Evolutionary conservation across 2,888 invertebrate species (phyloP), one percentile per base, ranked within the genome.

Genomic region (Sepioteuthis lessoniana): DNA sequence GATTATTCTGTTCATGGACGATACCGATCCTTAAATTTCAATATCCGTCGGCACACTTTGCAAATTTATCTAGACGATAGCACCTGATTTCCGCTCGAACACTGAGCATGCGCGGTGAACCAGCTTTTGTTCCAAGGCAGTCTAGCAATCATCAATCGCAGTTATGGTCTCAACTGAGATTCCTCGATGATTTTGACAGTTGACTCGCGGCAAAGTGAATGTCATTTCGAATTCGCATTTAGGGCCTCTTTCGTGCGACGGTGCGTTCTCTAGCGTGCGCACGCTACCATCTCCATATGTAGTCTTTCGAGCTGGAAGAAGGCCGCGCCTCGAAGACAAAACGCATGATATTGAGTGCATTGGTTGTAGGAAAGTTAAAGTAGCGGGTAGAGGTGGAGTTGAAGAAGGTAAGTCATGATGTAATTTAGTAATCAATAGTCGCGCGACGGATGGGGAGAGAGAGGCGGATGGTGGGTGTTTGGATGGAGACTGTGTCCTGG

Each of bases 201-300:
- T 76, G n/a, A 76, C 76, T 76, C 76, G 76, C 76, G 76, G 76
- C 76, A 76, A 76, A 76, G 76, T 76, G n/a, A 76, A 76, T 76
- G 76, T 76, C 76, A 76, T n/a, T 76, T 76, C 76, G 35, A n/a
- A 76, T 76, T 76, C 76, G n/a, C 76, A 16, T 76, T 76, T 76
- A 76, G 76, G 13, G n/a, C n/a, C n/a, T n/a, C n/a, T 10, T n/a
- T 76, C 76, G 76, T 76, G 76, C 76, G 76, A 76, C 76, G n/a
- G 76, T 3, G n/a, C 76, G 76, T 35, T 76, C 13, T 76, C 76
- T 76, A 76, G n/a, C 19, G 76, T 76, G 76, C 13, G n/a, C n/a
- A n/a, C n/a, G 76, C 76, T 35, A 13, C n/a, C n/a, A 35, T 35
- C 76, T 76, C 1, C 76, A 13, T 76, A 35, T 13, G 16, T 35